These are phyloP conservation scores for Rissa tridactyla DNA, from an alignment of 2,113 vertebrate genomes.

Conservation along the genomic window DNA sequence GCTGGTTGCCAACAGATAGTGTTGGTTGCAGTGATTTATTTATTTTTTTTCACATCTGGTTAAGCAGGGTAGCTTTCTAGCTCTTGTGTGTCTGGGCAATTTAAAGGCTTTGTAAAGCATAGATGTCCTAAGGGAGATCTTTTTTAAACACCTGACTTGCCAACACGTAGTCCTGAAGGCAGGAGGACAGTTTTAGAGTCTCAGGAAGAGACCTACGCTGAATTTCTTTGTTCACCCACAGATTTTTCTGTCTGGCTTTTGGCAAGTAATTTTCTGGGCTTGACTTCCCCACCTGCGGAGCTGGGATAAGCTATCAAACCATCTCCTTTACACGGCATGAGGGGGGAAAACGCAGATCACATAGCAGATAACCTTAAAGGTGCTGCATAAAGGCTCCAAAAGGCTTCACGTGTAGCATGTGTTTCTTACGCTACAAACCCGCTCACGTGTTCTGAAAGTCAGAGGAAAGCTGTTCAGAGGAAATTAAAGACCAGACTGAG, in stretches of 20 bases:
- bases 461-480: neutral
- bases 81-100: neutral
- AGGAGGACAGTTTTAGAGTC: neutral
- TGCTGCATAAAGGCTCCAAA: neutral
- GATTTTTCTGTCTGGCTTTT: conserved; percentile 40
- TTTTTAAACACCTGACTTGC: neutral
- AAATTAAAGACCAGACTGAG: neutral
- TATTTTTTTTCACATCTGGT: neutral
- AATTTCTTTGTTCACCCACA: neutral
- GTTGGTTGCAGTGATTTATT: neutral
- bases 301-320: conserved; percentile 19
- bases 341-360: neutral
- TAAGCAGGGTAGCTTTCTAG: neutral
- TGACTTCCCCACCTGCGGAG: conserved; percentile 12
- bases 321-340: neutral
- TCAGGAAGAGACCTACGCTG: neutral
- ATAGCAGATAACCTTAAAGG: neutral
- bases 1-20: neutral
- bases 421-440: neutral
- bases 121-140: neutral
- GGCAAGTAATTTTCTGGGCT: conserved; percentile 34
- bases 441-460: neutral
- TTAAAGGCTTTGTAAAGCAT: conserved; percentile 8
- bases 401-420: neutral
- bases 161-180: neutral